Base-by-base conservation (phyloP, 2,888 invertebrate genomes). In the Agrotis segetum region DNA sequence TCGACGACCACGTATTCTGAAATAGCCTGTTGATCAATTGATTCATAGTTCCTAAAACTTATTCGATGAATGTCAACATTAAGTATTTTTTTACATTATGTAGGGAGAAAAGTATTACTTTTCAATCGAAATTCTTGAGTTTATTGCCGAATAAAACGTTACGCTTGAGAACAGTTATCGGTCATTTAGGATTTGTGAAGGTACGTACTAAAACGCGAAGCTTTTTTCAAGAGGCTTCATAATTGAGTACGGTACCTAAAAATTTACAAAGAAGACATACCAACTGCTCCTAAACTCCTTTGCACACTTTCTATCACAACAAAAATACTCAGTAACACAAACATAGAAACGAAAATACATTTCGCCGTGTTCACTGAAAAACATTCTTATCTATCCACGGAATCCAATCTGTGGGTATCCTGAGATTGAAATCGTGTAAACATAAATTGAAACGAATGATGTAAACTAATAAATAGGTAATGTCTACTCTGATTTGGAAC, bases 361-460 rank as follows among this genome's bases (percentile, higher is more conserved):
- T 71, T 69, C 53, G n/a, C 69, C 71, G 34, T 71, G 56, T 71
- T 74, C 53, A 44, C 69, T n/a, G 67, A 34, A 65, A n/a, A 77
- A 60, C 55, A 40, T 60, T 76, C 76, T 79, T 85, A n/a, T 79
- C 78, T 71, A 62, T 67, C 61, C 56, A 71, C 67, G 49, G 69
- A 80, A 85, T 85, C 83, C 87, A n/a, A n/a, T n/a, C n/a, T n/a
- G n/a, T n/a, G n/a, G n/a, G n/a, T n/a, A n/a, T n/a, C n/a, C n/a
- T n/a, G n/a, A n/a, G n/a, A n/a, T n/a, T n/a, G n/a, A n/a, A n/a
- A n/a, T n/a, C n/a, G n/a, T n/a, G n/a, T n/a, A n/a, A n/a, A n/a
- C 83, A 88, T 83, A 85, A 85, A 88, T 84, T 85, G 85, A 87
- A 88, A 84, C 74, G 79, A 85, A 83, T 82, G 76, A 83, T 82